Percentiles rank a stretch among this genome's conserved stretches.
Evolutionary conservation across 2,888 invertebrate genomes (phyloP).

Genomic region (Theristus sp.): DNA sequence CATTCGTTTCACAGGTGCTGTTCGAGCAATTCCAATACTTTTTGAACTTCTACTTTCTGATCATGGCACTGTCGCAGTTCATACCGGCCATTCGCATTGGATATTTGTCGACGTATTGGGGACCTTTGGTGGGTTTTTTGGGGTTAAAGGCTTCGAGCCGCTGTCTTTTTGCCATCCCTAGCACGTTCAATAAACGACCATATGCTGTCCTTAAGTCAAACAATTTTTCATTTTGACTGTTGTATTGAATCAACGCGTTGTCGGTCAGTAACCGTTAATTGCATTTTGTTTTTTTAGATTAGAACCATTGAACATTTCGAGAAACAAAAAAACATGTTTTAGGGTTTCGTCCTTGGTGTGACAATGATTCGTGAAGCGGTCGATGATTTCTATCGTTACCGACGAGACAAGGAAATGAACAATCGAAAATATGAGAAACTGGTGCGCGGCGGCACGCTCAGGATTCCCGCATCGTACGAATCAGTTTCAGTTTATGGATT

Average conservation of each 20-base stretch:
- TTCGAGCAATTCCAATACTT: constrained; percentile 98
- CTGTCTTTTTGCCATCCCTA: too few relatives aligned
- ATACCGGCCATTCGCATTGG: constrained; percentile 89
- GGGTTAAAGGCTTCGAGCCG: too few relatives aligned
- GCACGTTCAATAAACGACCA: too few relatives aligned
- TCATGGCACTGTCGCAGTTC: constrained; percentile 95
- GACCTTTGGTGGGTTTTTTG: constrained; percentile 48
- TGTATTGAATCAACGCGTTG: too few relatives aligned
- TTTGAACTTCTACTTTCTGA: constrained; percentile 85
- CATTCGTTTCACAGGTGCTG: constrained; percentile 47
- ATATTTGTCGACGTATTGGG: constrained; percentile 97
- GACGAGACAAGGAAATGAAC: constrained; percentile 89
- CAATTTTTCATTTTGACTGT: too few relatives aligned
- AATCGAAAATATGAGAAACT: constrained; percentile 73
- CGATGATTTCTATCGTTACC: constrained; percentile 77
- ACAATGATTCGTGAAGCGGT: constrained; percentile 88
- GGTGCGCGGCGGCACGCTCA: constrained; percentile 40
- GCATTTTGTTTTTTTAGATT: too few relatives aligned
- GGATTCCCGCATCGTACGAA: constrained; percentile 38
- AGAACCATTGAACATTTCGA: too few relatives aligned
- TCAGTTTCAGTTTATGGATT: not conserved
- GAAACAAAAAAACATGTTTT: too few relatives aligned
- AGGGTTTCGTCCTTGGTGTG: constrained; percentile 81
- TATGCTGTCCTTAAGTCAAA: too few relatives aligned
- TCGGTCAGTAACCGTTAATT: too few relatives aligned